A percentile compares a stretch with the other conserved stretches of the same genome.
phyloP scores from a whole-genome alignment of 2,888 invertebrate genomes.

The Drosophila neonasuta region DNA sequence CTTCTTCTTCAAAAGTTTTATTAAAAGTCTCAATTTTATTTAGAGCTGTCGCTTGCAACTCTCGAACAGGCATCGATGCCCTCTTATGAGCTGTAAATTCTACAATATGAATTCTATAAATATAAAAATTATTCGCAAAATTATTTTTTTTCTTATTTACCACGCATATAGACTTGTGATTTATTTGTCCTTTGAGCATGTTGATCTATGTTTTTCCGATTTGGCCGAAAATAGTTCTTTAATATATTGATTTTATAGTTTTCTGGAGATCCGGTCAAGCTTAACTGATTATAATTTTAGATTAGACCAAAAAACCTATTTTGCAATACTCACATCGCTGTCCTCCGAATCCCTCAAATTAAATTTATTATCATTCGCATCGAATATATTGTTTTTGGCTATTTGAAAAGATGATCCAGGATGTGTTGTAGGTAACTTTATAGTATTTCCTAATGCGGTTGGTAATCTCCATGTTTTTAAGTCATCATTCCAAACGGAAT shows the following conservation, averaged over 20 bases:
- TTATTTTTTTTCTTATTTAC: constrained; percentile 5
- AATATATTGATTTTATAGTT: constrained; percentile 85
- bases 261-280: constrained; percentile 38
- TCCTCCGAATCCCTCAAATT: constrained; percentile 6
- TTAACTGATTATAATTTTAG: constrained; percentile 4
- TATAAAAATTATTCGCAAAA: neutral
- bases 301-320: neutral
- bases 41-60: neutral
- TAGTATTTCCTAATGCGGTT: constrained; percentile 85
- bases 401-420: constrained; percentile 22
- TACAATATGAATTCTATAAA: constrained; percentile 1
- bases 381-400: constrained; percentile 9
- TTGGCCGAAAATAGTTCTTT: constrained; percentile 87
- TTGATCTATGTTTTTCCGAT: constrained; percentile 84
- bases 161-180: constrained; percentile 81
- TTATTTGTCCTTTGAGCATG: constrained; percentile 84
- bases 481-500: constrained; percentile 90
- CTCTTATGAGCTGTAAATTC: constrained; percentile 31
- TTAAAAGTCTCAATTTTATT: constrained; percentile 11
- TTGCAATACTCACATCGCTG: constrained; percentile 21
- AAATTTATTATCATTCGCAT: neutral
- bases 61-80: constrained; percentile 35
- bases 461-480: constrained; percentile 88
- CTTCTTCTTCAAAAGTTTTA: neutral
- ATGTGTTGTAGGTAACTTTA: constrained; percentile 86